Base-by-base conservation (phyloP, 2,113 vertebrate species). In the Stigmatopora argus region DNA sequence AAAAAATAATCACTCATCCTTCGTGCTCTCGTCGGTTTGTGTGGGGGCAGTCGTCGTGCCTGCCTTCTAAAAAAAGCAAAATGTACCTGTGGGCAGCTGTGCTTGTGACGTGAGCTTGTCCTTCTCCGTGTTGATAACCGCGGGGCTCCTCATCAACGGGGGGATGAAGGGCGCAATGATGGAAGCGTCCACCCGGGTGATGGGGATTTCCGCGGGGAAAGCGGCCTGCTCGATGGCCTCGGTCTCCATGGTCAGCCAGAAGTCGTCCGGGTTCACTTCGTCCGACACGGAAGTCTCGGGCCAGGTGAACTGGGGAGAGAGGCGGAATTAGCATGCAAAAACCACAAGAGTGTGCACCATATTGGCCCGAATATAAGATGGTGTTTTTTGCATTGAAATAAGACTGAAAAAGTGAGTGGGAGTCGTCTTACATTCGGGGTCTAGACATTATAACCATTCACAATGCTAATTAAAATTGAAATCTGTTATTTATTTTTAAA, bases 81-180 rank as follows among this genome's bases (percentile, higher is more conserved):
- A 9, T 9, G 55, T 80, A 89, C 88, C 87, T 46, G 75, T 59
- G 4, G 78, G 78, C 38, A 59, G 70, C 51, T 57, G 61, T 7
- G 62, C 46, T 31, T 85, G 80, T 41, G 89, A 72, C 53, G 82
- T 71, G 69, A 87, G 89, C 85, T 99, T 99, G 84, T 98, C 93
- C 83, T 95, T 98, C 86, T 99, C 97, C 0, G 95, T 97, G 85
- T 98, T 99, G 77, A 98, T 90, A 52, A 96, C 93, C 64, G 91
- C 71, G 0, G 88, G 58, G 81, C 92, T 92, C 84, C 94, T 93
- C 95, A 97, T 96, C 73, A 99, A 91, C 0, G 96, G 94, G 34
- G 97, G 95, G 71, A 96, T 93, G 84, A 99, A 99, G 45, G 96
- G 97, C 55, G 96, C 94, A 35, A 99, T 91, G 73, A 98, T 96